phyloP scores from a whole-genome alignment of 1,140 invertebrate genomes.

The Brachionus rotundiformis region DNA sequence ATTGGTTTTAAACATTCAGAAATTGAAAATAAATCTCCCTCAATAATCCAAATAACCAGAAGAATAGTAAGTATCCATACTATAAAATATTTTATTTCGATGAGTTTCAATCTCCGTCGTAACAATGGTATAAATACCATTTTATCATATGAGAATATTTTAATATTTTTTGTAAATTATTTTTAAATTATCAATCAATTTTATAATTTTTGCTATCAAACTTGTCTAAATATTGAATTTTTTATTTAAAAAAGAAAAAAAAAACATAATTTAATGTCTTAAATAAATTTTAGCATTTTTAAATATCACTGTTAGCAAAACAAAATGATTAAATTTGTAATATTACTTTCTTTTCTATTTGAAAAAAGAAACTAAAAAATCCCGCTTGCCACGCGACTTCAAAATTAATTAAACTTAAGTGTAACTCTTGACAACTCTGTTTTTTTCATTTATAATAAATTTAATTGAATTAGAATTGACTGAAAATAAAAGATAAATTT shows the following conservation, averaged over 20 bases:
- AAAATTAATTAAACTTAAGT: not conserved
- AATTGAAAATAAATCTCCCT: slow-evolving; percentile 5
- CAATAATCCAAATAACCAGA: slow-evolving; percentile 28
- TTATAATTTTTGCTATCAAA: not conserved
- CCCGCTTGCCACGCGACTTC: not conserved
- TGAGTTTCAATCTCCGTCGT: slow-evolving; percentile 11
- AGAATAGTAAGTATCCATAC: not conserved
- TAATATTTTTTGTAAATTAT: not conserved
- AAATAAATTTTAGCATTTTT: no score
- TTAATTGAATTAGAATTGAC: not conserved
- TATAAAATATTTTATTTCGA: slow-evolving; percentile 15
- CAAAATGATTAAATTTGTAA: no score
- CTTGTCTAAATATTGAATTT: not conserved
- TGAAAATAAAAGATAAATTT: not conserved
- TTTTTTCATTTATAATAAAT: not conserved
- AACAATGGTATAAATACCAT: slow-evolving; percentile 24
- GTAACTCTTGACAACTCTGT: not conserved
- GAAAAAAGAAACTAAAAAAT: not conserved
- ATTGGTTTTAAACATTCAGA: slow-evolving; percentile 32
- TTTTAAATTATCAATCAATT: not conserved
- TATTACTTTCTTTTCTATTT: no score
- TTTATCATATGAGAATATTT: not conserved
- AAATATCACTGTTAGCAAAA: no score
- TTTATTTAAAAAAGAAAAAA: not conserved
- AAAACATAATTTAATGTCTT: not conserved